Conservation (phyloP, 2,888 invertebrate species). For the Axea sp. region DNA sequence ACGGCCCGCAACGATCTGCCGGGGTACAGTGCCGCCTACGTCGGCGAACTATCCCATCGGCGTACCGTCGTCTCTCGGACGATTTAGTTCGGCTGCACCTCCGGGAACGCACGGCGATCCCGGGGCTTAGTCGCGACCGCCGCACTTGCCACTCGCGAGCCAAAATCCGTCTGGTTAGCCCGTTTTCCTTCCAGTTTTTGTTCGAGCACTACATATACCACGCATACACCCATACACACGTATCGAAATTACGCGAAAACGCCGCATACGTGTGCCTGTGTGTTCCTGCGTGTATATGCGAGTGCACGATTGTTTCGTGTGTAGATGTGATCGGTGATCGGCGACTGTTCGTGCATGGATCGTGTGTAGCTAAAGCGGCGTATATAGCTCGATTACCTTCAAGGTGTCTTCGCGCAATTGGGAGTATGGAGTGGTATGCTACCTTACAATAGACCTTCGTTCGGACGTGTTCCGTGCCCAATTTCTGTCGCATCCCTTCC, state of each 20-base stretch:
- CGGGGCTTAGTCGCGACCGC: neutral
- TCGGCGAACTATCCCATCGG: constrained; percentile 53
- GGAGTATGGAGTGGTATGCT: constrained; percentile 57
- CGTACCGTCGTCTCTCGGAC: constrained; percentile 19
- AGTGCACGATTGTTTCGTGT: constrained; percentile 19
- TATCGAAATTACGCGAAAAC: neutral
- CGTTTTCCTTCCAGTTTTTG: neutral
- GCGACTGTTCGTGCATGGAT: constrained; percentile 14
- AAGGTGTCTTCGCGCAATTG: constrained; percentile 31
- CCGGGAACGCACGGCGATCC: neutral
- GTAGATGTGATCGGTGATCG: constrained; percentile 48
- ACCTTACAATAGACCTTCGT: neutral
- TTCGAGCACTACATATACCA: neutral
- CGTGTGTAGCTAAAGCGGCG: neutral
- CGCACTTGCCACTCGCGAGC: neutral
- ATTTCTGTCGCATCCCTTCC: neutral
- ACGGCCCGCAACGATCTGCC: constrained; percentile 68
- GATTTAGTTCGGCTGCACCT: neutral
- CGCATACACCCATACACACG: constrained; percentile 5
- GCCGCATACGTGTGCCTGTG: constrained; percentile 4
- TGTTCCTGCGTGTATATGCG: constrained; percentile 10
- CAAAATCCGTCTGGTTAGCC: neutral
- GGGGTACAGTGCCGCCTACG: constrained; percentile 63
- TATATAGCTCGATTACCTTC: constrained; percentile 9
- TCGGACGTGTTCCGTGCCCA: constrained; percentile 3